Evolutionary conservation across 2,797 vertebrate species (phyloP).

Genomic region (Falco concolor): DNA sequence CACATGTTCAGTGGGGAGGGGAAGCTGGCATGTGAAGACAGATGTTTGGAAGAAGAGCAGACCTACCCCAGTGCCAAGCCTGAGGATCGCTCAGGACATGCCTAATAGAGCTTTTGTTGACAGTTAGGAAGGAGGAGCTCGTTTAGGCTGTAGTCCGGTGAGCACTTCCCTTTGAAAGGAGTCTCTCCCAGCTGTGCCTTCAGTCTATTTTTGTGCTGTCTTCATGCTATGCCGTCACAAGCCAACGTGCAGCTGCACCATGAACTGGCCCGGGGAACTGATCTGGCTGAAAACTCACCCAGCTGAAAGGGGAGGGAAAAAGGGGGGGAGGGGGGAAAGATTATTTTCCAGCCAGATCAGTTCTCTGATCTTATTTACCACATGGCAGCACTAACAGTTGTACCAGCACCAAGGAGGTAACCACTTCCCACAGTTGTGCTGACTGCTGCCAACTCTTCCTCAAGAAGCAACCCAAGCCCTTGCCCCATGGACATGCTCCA

Average conservation of each 20-base stretch:
- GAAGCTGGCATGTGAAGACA: background rate
- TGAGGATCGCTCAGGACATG: background rate
- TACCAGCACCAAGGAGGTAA: background rate
- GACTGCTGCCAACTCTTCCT: background rate
- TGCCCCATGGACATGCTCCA: background rate
- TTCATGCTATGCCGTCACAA: background rate
- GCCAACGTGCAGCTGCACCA: background rate
- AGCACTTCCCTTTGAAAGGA: background rate
- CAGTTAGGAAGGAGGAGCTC: background rate
- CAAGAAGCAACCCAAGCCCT: background rate
- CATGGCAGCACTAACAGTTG: background rate
- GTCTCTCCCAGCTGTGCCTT: background rate
- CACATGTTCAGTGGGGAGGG: background rate
- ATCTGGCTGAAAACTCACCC: background rate
- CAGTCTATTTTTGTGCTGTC: background rate
- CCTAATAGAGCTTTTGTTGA: background rate
- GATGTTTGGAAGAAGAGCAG: background rate
- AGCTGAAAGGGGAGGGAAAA: background rate
- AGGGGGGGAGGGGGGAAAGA: rapidly evolving
- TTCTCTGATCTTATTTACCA: constrained; percentile 22
- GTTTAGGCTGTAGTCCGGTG: background rate
- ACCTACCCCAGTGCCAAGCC: background rate
- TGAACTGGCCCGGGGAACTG: background rate
- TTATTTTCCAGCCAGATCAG: background rate
- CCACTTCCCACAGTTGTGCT: background rate